Evolutionary conservation across 2,888 invertebrate species (phyloP).

Genomic region (Ormia ochracea): DNA sequence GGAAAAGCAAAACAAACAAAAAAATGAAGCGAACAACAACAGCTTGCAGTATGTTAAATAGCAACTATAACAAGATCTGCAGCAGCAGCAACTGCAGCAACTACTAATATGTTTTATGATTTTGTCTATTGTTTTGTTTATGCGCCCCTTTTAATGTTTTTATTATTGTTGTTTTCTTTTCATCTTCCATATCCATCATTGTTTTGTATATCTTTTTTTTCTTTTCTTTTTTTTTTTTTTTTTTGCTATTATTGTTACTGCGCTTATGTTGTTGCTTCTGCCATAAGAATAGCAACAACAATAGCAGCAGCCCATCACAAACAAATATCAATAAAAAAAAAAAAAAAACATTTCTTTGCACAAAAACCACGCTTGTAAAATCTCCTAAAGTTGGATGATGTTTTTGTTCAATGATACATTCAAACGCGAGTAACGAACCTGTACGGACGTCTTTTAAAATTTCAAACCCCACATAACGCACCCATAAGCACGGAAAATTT

Average conservation of each 20-base stretch:
- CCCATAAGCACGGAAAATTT: conserved; percentile 35
- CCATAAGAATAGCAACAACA: neutral
- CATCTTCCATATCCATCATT: conserved; percentile 37
- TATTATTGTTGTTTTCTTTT: conserved; percentile 15
- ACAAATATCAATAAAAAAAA: conserved; percentile 15
- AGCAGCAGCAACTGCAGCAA: conserved; percentile 30
- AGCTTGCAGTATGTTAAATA: conserved; percentile 25
- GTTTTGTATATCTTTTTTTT: conserved; percentile 4
- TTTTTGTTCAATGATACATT: conserved; percentile 76
- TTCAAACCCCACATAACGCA: neutral
- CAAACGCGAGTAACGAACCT: conserved; percentile 77
- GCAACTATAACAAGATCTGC: conserved; percentile 49
- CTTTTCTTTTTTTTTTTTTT: conserved; percentile 11
- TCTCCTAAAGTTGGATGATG: conserved; percentile 75
- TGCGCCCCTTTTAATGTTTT: conserved; percentile 7
- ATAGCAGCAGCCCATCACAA: conserved; percentile 18
- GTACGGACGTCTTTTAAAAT: conserved; percentile 72
- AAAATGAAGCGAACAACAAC: conserved; percentile 9
- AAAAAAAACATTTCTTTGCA: conserved; percentile 60
- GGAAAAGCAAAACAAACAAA: neutral
- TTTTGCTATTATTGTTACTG: conserved; percentile 32
- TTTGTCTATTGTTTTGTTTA: conserved; percentile 48
- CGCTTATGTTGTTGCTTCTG: conserved; percentile 49
- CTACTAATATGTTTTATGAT: conserved; percentile 46
- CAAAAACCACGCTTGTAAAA: conserved; percentile 60